phyloP scores from a whole-genome alignment of 2,113 vertebrate genomes.

The Chamaetylas fuelleborni region DNA sequence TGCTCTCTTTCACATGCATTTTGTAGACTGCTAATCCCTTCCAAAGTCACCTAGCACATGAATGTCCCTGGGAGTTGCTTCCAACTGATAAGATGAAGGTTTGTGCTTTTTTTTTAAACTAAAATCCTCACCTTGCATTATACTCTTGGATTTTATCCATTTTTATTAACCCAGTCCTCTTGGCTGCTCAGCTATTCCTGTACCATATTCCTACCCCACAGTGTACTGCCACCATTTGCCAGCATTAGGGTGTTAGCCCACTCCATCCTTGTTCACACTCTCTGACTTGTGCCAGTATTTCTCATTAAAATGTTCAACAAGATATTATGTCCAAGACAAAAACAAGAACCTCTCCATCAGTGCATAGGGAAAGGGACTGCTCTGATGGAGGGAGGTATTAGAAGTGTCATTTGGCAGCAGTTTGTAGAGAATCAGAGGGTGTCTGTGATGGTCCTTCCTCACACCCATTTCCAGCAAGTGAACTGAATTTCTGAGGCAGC shows the following conservation, averaged over 20 bases:
- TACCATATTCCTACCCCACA: not conserved
- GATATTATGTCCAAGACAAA: not conserved
- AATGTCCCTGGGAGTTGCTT: not conserved
- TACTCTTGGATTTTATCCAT: not conserved
- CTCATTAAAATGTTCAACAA: not conserved
- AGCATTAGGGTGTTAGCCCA: not conserved
- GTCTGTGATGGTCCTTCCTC: not conserved
- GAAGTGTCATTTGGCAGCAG: not conserved
- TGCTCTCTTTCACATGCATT: not conserved
- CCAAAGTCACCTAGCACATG: not conserved
- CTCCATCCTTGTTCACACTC: fast-evolving
- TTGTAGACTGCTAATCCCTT: not conserved
- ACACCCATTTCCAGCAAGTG: not conserved
- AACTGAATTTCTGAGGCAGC: not conserved
- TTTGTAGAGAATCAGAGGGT: not conserved
- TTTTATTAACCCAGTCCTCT: not conserved
- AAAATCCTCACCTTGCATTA: not conserved
- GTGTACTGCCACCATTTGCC: not conserved
- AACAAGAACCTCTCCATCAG: not conserved
- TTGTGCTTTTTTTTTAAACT: not conserved
- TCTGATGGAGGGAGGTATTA: not conserved
- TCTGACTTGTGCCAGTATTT: not conserved
- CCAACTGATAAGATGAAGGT: not conserved
- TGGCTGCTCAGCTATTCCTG: not conserved
- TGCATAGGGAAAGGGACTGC: not conserved